Evolutionary conservation across 2,888 invertebrate species (phyloP).

Genomic region (Euzophera pinguis): DNA sequence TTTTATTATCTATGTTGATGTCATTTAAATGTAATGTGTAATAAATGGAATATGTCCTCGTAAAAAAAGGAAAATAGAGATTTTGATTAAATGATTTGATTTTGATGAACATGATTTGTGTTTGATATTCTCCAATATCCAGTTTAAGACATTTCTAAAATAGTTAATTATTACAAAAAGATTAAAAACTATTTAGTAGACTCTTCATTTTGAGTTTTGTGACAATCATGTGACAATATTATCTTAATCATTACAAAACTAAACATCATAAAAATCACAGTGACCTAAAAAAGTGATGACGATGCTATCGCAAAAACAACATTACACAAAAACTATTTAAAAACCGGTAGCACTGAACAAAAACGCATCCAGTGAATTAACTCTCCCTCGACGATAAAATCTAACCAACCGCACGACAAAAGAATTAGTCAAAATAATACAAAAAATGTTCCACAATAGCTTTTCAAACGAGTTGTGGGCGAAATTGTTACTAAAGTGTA

Average conservation of each 20-base stretch:
- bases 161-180: no score
- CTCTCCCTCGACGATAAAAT: slow-evolving; percentile 62
- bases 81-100: no score
- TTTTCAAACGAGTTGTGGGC: slow-evolving; percentile 68
- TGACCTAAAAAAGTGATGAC: slow-evolving; percentile 29
- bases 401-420: slow-evolving; percentile 76
- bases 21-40: no score
- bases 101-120: no score
- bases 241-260: neutral
- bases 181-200: no score
- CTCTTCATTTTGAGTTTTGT: no score
- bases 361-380: slow-evolving; percentile 59
- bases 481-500: slow-evolving; percentile 78
- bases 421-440: slow-evolving; percentile 75
- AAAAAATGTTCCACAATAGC: slow-evolving; percentile 69
- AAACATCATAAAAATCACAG: slow-evolving; percentile 15
- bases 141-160: no score
- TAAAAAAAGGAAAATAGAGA: no score
- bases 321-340: slow-evolving; percentile 36
- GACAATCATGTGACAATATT: slow-evolving; percentile 3
- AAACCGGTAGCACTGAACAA: slow-evolving; percentile 63
- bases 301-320: slow-evolving; percentile 38
- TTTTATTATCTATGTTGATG: no score
- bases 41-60: no score
- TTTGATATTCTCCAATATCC: no score